Base-by-base conservation (phyloP, 2,888 invertebrate genomes). In the Aphidius colemani region DNA sequence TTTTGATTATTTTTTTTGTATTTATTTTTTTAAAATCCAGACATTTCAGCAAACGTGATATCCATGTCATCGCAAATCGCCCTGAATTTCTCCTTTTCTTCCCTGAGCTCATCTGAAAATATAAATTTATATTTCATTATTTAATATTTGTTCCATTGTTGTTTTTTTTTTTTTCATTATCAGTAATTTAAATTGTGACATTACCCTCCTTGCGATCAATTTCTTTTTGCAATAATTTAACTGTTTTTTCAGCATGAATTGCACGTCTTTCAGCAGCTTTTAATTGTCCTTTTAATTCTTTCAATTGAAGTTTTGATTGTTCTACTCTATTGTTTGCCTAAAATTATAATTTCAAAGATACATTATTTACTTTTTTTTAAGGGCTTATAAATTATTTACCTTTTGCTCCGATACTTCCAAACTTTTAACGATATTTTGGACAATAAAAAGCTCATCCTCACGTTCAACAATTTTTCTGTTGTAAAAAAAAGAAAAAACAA, bases 1-100 rank as follows among this genome's bases (percentile, higher is more conserved):
- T 50, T 53, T 55, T 13, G 10, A 8, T 30, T 46, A 8, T 39
- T 63, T 65, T 66, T 11, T 46, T 56, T 18, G 1, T 2, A 18
- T 18, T 18, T 18, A 18, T 18, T 18, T 46, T 55, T 53, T 53
- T 88, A 89, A 82, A 88, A 89, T 82, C 88, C 89, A 78, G 89
- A 89, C 83, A 90, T 86, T 82, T 90, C 90, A 79, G 90, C 88
- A 85, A 89, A 90, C 73, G 91, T 91, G 77, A 86, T 84, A 83
- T 91, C 91, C 83, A 91, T 84, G 80, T 91, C 91, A 83, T 91
- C 90, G 84, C 89, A 89, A 83, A 91, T 89, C 74, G 87, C 86
- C 85, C 90, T 91, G 88, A 90, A 91, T 82, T 89, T 90, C 84
- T 91, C 90, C 85, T 91, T 91, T 76, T 87, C 87, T 80, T 87